Percentiles rank a stretch among this genome's conserved stretches.
phyloP scores from a whole-genome alignment of 2,888 invertebrate genomes.

The Leptopterna dolabrata region DNA sequence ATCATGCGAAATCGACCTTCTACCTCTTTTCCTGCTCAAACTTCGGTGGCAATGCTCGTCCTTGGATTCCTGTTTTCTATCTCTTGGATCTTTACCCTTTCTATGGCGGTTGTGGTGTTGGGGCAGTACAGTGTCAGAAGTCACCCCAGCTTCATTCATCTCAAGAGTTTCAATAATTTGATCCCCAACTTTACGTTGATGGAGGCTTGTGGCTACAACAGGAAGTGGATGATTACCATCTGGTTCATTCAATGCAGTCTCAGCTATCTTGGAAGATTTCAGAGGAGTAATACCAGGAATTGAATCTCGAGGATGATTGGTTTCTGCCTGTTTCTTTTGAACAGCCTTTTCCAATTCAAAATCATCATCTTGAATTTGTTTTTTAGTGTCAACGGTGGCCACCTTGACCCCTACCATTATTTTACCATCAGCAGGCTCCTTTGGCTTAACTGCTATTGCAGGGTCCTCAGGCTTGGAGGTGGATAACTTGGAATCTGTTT shows the following conservation, averaged over 20 bases:
- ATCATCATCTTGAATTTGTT: neutral
- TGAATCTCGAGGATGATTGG: too few species aligned
- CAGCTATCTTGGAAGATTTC: neutral
- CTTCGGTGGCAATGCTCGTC: conserved; percentile 54
- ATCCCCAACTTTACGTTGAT: neutral
- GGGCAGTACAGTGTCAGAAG: neutral
- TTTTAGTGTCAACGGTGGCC: neutral
- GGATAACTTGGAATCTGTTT: neutral
- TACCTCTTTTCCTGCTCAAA: conserved; percentile 54
- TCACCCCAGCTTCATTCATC: neutral
- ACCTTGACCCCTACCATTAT: neutral
- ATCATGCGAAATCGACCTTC: conserved; percentile 51
- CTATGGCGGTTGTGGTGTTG: conserved; percentile 23
- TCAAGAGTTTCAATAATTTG: neutral
- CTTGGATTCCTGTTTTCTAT: conserved; percentile 52
- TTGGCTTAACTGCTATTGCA: neutral
- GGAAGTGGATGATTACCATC: neutral
- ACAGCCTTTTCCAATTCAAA: neutral
- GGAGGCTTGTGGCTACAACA: neutral
- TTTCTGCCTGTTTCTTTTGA: neutral
- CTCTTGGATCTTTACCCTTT: conserved; percentile 41
- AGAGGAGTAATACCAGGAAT: neutral
- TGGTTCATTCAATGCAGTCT: neutral
- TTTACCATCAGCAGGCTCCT: neutral
- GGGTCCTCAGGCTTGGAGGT: neutral